phyloP scores from a whole-genome alignment of 2,797 vertebrate genomes.

The Lutjanus argentimaculatus region DNA sequence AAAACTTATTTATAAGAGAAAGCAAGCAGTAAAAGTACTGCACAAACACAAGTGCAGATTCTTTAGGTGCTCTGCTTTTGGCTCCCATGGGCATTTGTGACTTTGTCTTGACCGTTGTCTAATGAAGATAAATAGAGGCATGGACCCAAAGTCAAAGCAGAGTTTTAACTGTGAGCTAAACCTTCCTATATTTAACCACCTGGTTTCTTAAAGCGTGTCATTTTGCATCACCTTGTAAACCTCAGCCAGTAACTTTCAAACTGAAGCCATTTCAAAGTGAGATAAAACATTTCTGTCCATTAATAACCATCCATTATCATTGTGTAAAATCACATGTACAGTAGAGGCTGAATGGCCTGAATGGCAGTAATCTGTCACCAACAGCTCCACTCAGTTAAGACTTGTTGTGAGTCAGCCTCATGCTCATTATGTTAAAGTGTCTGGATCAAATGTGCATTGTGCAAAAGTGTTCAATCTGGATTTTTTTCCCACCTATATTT shows the following conservation, averaged over 20 bases:
- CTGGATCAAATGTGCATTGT: background rate
- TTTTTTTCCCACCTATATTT: background rate
- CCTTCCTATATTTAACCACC: background rate
- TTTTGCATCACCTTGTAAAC: background rate
- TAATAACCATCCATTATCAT: background rate
- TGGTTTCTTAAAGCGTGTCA: background rate
- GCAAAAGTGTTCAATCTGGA: background rate
- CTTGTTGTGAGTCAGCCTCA: background rate
- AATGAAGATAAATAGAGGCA: slow-evolving; percentile 10
- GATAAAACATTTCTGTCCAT: background rate
- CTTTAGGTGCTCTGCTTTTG: background rate
- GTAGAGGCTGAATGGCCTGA: background rate
- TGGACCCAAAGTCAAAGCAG: background rate
- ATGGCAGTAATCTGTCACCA: background rate
- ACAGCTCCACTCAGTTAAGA: too few species aligned
- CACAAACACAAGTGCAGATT: background rate
- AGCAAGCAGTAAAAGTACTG: background rate
- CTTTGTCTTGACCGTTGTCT: background rate
- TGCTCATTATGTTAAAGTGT: background rate
- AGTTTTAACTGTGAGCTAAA: background rate
- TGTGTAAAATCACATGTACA: background rate
- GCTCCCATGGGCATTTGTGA: background rate
- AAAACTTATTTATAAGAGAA: too few species aligned
- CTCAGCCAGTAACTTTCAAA: background rate
- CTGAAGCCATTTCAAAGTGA: background rate